Evolutionary conservation across 2,888 invertebrate genomes (phyloP), one percentile per base, ranked within the genome.

Genomic region (Nomada fucata): DNA sequence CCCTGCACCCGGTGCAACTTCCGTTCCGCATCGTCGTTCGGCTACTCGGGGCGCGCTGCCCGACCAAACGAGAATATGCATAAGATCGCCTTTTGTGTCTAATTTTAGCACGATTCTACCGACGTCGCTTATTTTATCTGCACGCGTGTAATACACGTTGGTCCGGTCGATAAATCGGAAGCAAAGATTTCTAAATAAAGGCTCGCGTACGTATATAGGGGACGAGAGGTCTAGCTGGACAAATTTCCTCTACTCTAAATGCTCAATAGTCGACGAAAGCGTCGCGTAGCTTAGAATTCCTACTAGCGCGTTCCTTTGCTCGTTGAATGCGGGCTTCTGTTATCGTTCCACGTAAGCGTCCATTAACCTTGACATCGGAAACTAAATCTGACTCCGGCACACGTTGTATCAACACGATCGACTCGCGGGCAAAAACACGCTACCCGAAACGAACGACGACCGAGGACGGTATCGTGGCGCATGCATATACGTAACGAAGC

Each of bases 1-100:
- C 83, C 87, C 83, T 82, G 83, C 79, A 81, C 76, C 82, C 82
- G 72, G 68, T 76, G 67, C 72, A 83, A 87, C 82, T 82, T 67
- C 81, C 83, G 76, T 79, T 84, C 83, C 69, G 73, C 77, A 80
- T 84, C 72, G 64, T 64, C 78, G 74, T 83, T 70, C 74, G 83
- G 65, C 26, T 68, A 69, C 70, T 52, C 63, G 70, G 44, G 50
- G 50, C 50, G 50, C 72, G 42, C 18, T 23, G n/a, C 47, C 29
- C 75, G 72, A 67, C 44, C 53, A 70, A 77, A 71, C 53, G 63
- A 61, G 59, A 64, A 59, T 65, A 47, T 76, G 63, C 2, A 53
- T 20, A 36, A 23, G 26, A 29, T n/a, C 15, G 42, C 47, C 36
- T 36, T 18, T 55, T 61, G 55, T 53, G 57, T 77, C 64, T 69